Evolutionary conservation across 2,888 invertebrate species (phyloP).

Genomic region (Xylophagus ater): DNA sequence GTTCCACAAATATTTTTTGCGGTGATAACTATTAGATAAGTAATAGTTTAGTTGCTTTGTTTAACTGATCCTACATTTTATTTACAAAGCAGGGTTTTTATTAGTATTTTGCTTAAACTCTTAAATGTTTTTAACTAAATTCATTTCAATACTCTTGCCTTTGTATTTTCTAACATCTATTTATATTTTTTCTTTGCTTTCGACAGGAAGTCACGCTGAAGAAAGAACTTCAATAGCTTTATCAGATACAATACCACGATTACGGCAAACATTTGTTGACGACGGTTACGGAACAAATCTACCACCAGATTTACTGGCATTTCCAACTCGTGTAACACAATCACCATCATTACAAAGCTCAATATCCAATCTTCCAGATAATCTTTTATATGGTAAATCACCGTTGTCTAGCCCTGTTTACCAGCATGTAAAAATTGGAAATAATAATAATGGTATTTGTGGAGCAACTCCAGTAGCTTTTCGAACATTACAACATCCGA

Average conservation of each 20-base stretch:
- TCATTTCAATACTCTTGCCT: neutral
- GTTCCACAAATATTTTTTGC: too few relatives aligned
- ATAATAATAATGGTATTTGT: conserved; percentile 41
- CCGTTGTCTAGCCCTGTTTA: conserved; percentile 53
- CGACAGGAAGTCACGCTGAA: conserved; percentile 53
- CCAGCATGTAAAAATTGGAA: conserved; percentile 40
- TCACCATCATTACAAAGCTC: conserved; percentile 72
- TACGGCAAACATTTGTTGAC: conserved; percentile 38
- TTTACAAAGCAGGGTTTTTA: too few relatives aligned
- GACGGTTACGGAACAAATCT: conserved; percentile 49
- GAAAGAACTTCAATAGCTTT: conserved; percentile 58
- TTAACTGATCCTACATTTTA: too few relatives aligned
- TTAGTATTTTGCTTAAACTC: too few relatives aligned
- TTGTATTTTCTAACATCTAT: neutral
- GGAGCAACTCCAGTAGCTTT: conserved; percentile 57
- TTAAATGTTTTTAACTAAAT: too few relatives aligned
- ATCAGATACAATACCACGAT: conserved; percentile 47
- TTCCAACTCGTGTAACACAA: conserved; percentile 58
- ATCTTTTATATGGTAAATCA: conserved; percentile 38
- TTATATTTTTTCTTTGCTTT: conserved; percentile 11
- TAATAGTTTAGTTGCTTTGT: too few relatives aligned
- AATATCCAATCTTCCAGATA: conserved; percentile 60
- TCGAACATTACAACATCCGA: conserved; percentile 69
- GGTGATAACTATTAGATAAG: too few relatives aligned
- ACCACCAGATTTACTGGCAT: conserved; percentile 72